phyloP scores from a whole-genome alignment of 2,113 vertebrate species.

The Pachyramphus minor region DNA sequence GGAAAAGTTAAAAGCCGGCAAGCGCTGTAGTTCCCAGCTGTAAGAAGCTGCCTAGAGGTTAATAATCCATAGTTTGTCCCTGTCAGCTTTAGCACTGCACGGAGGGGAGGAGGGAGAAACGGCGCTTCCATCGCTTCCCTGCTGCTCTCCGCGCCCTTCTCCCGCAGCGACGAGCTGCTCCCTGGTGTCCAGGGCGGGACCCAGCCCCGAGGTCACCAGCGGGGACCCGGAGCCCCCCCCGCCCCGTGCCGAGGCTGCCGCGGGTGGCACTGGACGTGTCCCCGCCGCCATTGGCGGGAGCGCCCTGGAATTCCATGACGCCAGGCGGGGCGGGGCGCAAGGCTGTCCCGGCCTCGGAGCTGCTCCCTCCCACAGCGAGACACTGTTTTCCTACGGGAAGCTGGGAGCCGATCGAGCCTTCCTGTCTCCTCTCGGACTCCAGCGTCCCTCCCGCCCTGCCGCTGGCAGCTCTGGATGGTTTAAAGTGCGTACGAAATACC shows the following conservation, averaged over 20 bases:
- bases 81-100: not conserved
- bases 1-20: not conserved
- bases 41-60: not conserved
- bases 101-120: not conserved
- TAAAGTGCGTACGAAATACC: not conserved
- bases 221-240: not conserved
- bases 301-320: slow-evolving; percentile 38
- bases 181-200: not conserved
- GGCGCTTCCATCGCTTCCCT: not conserved
- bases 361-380: not conserved
- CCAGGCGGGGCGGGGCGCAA: not conserved
- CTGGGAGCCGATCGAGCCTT: rapidly evolving
- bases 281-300: not conserved
- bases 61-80: rapidly evolving
- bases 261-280: not conserved
- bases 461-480: rapidly evolving
- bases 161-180: not conserved
- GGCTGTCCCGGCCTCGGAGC: not conserved
- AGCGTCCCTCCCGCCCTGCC: not conserved
- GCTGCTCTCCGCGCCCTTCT: not conserved
- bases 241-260: not conserved
- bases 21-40: not conserved
- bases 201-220: not conserved
- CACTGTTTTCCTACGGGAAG: not conserved
- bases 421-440: rapidly evolving